Percentiles rank a stretch among this genome's conserved stretches.
phyloP scores from a whole-genome alignment of 2,888 invertebrate genomes.

The Drosophila falleni region DNA sequence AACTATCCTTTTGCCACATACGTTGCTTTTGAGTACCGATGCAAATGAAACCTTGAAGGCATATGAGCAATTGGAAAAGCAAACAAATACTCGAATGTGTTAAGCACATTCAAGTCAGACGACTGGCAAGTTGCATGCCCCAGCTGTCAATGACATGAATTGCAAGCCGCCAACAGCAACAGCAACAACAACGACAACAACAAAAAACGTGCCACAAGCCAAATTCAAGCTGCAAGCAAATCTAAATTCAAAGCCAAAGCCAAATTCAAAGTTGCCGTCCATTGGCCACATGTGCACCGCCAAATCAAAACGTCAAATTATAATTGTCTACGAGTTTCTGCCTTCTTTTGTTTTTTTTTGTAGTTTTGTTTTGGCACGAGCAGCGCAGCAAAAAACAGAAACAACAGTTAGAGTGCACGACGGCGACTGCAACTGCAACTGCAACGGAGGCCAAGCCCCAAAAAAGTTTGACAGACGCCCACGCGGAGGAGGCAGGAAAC shows the following conservation, averaged over 20 bases:
- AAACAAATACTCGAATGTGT: conserved; percentile 61
- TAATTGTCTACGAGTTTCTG: conserved; percentile 74
- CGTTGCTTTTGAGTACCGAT: not conserved
- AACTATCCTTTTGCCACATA: conserved; percentile 20
- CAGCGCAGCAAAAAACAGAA: conserved; percentile 19
- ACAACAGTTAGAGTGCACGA: conserved; percentile 66
- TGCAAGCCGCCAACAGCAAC: conserved; percentile 42
- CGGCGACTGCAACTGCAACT: conserved; percentile 33
- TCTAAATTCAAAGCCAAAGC: conserved; percentile 32
- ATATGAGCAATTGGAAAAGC: conserved; percentile 34
- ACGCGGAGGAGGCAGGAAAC: conserved; percentile 58
- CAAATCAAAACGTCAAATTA: conserved; percentile 82
- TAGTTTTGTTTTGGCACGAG: conserved; percentile 68
- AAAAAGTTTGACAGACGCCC: conserved; percentile 50
- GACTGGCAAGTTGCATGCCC: conserved; percentile 42
- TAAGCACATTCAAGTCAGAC: conserved; percentile 45
- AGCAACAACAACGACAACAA: conserved; percentile 20
- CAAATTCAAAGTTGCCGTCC: conserved; percentile 41
- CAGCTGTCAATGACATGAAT: conserved; percentile 79
- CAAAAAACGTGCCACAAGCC: conserved; percentile 41
- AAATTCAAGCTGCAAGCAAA: conserved; percentile 23
- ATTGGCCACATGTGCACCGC: conserved; percentile 66
- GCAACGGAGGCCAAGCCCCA: conserved; percentile 64
- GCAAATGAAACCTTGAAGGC: not conserved
- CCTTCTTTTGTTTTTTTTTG: conserved; percentile 31